Percentiles rank a stretch among this genome's conserved stretches.
phyloP scores from a whole-genome alignment of 2,113 vertebrate genomes.

The Pelobates fuscus region DNA sequence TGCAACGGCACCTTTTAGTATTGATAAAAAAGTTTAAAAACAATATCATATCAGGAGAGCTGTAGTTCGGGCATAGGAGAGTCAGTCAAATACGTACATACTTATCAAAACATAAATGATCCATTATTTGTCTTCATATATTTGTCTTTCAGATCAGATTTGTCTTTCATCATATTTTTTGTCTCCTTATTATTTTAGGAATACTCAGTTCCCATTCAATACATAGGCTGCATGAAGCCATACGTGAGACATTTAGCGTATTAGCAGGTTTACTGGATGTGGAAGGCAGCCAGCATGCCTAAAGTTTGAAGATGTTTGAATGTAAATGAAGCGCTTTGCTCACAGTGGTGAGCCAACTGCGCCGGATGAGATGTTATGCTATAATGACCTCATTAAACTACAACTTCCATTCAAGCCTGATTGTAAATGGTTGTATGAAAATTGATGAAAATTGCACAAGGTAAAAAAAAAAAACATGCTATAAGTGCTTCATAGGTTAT shows the following conservation, averaged over 20 bases:
- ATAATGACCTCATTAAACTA: conserved; percentile 28
- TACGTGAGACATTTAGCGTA: neutral
- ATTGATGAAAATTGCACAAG: neutral
- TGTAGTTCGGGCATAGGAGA: neutral
- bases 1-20: no score
- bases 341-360: conserved; percentile 19
- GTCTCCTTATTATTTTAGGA: neutral
- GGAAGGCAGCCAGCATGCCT: neutral
- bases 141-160: no score
- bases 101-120: neutral
- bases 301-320: conserved; percentile 18
- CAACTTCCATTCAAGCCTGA: conserved; percentile 7
- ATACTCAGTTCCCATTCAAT: neutral
- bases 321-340: conserved; percentile 11
- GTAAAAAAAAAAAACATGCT: neutral
- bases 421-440: conserved; percentile 5
- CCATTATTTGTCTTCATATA: neutral
- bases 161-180: neutral
- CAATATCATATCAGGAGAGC: no score
- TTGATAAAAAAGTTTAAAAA: no score
- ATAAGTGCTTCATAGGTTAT: neutral
- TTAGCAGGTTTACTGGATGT: neutral
- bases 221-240: neutral
- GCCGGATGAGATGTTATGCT: conserved; percentile 16
- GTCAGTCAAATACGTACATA: neutral